Evolutionary conservation across 2,888 invertebrate genomes (phyloP).

Genomic region (Leptinotarsa tumamoca): DNA sequence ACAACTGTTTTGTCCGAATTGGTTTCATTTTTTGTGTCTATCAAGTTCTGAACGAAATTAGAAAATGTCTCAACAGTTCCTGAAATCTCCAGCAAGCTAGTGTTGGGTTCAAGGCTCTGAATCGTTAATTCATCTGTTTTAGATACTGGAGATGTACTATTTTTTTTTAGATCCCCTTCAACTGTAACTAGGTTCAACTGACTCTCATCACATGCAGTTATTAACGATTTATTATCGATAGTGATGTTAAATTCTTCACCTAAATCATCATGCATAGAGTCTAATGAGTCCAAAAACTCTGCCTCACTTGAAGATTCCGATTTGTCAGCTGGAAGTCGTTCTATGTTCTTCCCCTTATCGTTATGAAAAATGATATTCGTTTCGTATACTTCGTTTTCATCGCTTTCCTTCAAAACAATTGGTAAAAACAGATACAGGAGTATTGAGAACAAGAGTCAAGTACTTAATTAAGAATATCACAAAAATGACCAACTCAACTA

Average conservation of each 20-base stretch:
- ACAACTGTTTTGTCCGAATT: slow-evolving; percentile 3
- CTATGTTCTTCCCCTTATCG: slow-evolving; percentile 50
- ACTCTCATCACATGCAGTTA: slow-evolving; percentile 55
- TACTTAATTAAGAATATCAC: background rate
- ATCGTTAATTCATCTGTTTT: slow-evolving; percentile 29
- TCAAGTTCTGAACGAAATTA: slow-evolving; percentile 42
- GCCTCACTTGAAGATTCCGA: slow-evolving; percentile 61
- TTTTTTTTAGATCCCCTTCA: slow-evolving; percentile 32
- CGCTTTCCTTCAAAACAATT: slow-evolving; percentile 56
- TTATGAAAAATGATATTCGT: slow-evolving; percentile 58
- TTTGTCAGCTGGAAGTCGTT: slow-evolving; percentile 46
- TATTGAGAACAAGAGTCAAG: background rate
- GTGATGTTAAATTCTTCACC: slow-evolving; percentile 41
- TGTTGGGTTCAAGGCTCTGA: slow-evolving; percentile 28
- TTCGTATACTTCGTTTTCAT: slow-evolving; percentile 59
- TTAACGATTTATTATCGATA: slow-evolving; percentile 38
- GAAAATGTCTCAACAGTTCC: slow-evolving; percentile 42
- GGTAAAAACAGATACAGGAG: background rate
- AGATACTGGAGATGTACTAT: slow-evolving; percentile 11
- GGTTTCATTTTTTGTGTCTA: slow-evolving; percentile 35
- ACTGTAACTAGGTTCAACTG: slow-evolving; percentile 29
- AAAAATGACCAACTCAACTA: background rate
- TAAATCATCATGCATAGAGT: slow-evolving; percentile 55
- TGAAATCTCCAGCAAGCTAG: slow-evolving; percentile 39
- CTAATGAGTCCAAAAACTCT: slow-evolving; percentile 61